Conservation (phyloP, 2,888 invertebrate genomes). For the Andrena haemorrhoa region DNA sequence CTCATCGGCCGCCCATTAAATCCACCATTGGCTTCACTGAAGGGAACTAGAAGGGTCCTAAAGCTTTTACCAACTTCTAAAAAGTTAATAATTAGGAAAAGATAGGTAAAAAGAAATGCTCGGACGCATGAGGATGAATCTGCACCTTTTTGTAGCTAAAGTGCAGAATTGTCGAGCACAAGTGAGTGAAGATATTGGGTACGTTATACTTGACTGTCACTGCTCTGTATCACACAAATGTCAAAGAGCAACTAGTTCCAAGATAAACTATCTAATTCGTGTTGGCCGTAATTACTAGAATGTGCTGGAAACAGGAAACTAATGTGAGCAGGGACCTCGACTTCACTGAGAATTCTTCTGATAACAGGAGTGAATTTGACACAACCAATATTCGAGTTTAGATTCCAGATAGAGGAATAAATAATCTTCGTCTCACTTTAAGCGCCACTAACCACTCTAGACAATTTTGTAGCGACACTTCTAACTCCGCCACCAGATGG, state of each 20-base stretch:
- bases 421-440: no score
- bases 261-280: conserved; percentile 55
- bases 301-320: background rate
- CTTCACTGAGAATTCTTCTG: background rate
- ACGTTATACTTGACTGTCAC: background rate
- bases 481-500: no score
- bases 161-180: background rate
- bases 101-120: no score
- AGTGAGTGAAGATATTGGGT: background rate
- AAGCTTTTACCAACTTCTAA: no score
- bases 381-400: no score
- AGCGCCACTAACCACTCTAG: no score
- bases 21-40: no score
- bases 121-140: background rate
- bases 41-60: no score
- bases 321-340: no score
- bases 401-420: background rate
- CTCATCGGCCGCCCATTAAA: no score
- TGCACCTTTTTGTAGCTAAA: background rate
- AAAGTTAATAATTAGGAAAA: no score
- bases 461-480: no score
- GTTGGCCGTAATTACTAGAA: conserved; percentile 34
- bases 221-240: conserved; percentile 48
- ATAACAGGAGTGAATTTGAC: background rate
- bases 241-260: conserved; percentile 57